These are phyloP conservation scores for Gracilinanus agilis DNA, from an alignment of 2,113 vertebrate genomes.

Conservation along the genomic window DNA sequence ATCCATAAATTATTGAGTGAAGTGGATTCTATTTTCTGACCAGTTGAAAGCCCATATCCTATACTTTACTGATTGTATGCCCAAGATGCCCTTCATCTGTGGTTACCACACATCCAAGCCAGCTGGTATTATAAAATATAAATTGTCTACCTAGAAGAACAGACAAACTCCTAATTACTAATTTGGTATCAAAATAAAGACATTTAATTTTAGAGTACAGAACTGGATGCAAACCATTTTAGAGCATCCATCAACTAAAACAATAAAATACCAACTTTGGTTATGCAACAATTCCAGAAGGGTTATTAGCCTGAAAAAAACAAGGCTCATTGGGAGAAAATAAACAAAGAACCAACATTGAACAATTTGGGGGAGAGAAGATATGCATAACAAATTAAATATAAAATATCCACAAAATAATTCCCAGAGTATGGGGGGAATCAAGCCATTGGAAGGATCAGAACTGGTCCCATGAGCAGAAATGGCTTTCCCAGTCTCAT, in stretches of 20 bases:
- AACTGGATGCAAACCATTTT: not conserved
- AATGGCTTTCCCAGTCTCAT: too few relatives aligned
- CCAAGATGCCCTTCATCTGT: conserved; percentile 61
- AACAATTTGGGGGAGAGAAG: not conserved
- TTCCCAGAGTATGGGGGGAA: too few relatives aligned
- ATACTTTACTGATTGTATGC: conserved; percentile 43
- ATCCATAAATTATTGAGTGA: conserved; percentile 57
- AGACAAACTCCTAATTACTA: conserved; percentile 77
- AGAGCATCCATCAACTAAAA: not conserved
- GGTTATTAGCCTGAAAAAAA: not conserved
- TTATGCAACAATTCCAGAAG: not conserved
- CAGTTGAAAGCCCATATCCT: conserved; percentile 58
- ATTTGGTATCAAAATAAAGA: conserved; percentile 24
- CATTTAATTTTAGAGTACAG: not conserved
- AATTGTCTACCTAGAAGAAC: conserved; percentile 72
- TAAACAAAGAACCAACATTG: not conserved
- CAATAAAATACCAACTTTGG: not conserved
- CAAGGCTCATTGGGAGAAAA: not conserved
- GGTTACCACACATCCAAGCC: conserved; percentile 63
- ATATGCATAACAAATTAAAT: too few relatives aligned
- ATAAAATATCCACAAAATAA: too few relatives aligned
- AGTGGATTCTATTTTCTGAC: conserved; percentile 59
- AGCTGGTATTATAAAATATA: conserved; percentile 79
- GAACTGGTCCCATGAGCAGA: too few relatives aligned
- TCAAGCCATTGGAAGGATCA: too few relatives aligned